Evolutionary conservation across 2,797 vertebrate species (phyloP).

Genomic region (Diplodus puntazzo): DNA sequence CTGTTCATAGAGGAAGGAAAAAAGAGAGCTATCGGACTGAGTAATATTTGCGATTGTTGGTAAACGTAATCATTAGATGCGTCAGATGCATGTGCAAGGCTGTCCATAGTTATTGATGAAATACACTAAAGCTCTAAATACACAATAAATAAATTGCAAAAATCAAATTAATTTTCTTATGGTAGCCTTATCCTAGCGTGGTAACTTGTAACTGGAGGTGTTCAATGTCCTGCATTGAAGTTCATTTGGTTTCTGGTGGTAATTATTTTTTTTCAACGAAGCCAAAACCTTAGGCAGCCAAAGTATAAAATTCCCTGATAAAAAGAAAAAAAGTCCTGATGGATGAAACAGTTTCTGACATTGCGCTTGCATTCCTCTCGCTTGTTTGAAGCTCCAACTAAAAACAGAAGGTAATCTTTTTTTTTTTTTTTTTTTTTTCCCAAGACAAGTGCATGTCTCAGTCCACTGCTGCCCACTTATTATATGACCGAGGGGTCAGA

Average conservation of each 20-base stretch:
- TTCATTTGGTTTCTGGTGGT: not conserved
- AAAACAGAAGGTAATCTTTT: not conserved
- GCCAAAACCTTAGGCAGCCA: not conserved
- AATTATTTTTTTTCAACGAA: not conserved
- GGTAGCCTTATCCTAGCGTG: not conserved
- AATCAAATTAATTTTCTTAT: not conserved
- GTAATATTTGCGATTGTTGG: too few relatives aligned
- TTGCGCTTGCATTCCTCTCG: not conserved
- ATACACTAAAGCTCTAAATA: not conserved
- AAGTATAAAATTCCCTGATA: not conserved
- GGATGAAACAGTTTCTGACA: not conserved
- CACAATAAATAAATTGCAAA: not conserved
- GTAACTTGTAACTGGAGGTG: not conserved
- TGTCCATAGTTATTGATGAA: too few relatives aligned
- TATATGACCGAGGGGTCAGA: not conserved
- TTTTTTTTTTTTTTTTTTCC: not conserved
- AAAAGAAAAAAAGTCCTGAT: not conserved
- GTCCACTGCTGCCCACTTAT: not conserved
- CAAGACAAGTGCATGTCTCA: not conserved
- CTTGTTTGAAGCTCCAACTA: not conserved
- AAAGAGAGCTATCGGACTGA: too few relatives aligned
- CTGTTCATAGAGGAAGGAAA: too few relatives aligned
- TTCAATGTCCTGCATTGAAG: not conserved
- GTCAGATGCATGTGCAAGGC: too few relatives aligned
- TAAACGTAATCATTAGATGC: too few relatives aligned